These are phyloP conservation scores for Diarsia mendica DNA, from an alignment of 2,888 invertebrate genomes.

Conservation along the genomic window DNA sequence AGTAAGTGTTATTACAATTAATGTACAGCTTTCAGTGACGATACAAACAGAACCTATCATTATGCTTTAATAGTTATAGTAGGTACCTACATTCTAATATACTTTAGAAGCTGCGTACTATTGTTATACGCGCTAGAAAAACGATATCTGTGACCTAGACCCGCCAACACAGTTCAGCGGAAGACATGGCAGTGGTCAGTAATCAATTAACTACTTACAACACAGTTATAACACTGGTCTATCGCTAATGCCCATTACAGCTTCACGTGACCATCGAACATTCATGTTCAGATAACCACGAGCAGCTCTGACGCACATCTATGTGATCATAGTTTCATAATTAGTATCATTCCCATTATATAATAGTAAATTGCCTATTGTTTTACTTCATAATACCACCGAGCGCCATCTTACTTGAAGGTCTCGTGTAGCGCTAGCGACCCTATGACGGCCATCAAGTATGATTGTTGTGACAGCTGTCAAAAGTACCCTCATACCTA, in stretches of 20 bases:
- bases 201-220: slow-evolving; percentile 26
- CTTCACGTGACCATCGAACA: slow-evolving; percentile 20
- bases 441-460: neutral
- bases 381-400: slow-evolving; percentile 15
- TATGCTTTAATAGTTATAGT: neutral
- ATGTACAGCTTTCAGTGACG: neutral
- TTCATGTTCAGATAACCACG: slow-evolving; percentile 7
- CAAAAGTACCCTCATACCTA: neutral
- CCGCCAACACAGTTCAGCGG: neutral
- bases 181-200: neutral
- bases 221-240: neutral
- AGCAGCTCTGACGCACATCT: slow-evolving; percentile 9
- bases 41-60: neutral
- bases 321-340: slow-evolving; percentile 15
- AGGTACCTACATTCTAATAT: neutral
- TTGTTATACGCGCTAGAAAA: neutral
- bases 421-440: neutral
- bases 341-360: slow-evolving; percentile 33
- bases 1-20: neutral
- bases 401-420: slow-evolving; percentile 17
- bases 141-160: slow-evolving; percentile 20
- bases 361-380: slow-evolving; percentile 37
- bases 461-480: neutral
- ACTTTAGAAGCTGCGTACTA: neutral
- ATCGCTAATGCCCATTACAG: slow-evolving; percentile 5